Evolutionary conservation across 2,888 invertebrate genomes (phyloP), one percentile per base, ranked within the genome.

Genomic region (Heterodera filipjevi): DNA sequence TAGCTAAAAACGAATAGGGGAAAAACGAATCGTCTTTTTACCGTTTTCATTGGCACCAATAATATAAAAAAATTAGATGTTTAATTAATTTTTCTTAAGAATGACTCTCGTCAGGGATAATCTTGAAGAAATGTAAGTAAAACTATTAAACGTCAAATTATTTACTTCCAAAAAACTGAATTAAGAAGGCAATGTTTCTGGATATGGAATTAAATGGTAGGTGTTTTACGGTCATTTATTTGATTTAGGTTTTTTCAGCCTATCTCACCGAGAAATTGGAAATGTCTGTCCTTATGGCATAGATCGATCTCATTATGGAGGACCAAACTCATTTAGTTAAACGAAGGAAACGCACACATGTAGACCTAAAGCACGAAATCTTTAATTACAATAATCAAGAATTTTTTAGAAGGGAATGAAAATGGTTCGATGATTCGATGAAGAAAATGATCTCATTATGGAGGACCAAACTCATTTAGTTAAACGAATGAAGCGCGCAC

Each of bases 101-200:
- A 39, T 39, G 39, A 12, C 39, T 39, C 39, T 39, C 12, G 39
- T 39, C 12, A 39, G 12, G 39, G 39, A 39, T 12, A 39, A 39
- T 39, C 39, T 39, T 12, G 39, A 39, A 6, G 39, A 39, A 39
- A 39, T 39, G 39, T 39, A n/a, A n/a, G n/a, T n/a, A n/a, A n/a
- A n/a, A n/a, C n/a, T n/a, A n/a, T n/a, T n/a, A n/a, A n/a, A n/a
- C n/a, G n/a, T n/a, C n/a, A n/a, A n/a, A n/a, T n/a, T n/a, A n/a
- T n/a, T 39, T 39, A 10, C 6, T 49, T 49, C 16, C 49, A 68
- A 68, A 14, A 66, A n/a, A n/a, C n/a, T 14, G 6, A 66, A 14
- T 68, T 68, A 19, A 68, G 68, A 68, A 33, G 14, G 3, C 68
- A 33, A 68, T 68, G n/a, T 68, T 68, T 68, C 68, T n/a, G 16